Evolutionary conservation across 1,140 invertebrate genomes (phyloP).

Genomic region (Papilio helenus): DNA sequence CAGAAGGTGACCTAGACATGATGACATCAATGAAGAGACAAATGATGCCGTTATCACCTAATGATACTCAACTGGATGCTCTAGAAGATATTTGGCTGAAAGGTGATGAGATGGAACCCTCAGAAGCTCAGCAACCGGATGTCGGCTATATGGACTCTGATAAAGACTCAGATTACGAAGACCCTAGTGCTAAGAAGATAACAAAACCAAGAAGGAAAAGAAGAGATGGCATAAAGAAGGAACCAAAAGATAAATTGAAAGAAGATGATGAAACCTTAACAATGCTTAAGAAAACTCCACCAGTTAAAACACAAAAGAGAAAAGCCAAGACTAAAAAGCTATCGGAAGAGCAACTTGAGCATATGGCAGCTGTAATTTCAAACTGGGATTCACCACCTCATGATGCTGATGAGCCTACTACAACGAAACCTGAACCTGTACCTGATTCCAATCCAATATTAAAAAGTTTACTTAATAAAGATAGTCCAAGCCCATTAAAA

Average conservation of each 20-base stretch:
- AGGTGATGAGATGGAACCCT: conserved; percentile 89
- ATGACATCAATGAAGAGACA: conserved; percentile 82
- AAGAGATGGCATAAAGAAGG: conserved; percentile 63
- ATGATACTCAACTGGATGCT: conserved; percentile 89
- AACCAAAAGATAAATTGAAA: conserved; percentile 55
- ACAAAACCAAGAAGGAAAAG: conserved; percentile 60
- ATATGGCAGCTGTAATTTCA: conserved; percentile 67
- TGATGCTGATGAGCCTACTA: conserved; percentile 43
- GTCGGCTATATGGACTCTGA: conserved; percentile 78
- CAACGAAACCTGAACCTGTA: conserved; percentile 39
- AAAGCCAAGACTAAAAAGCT: conserved; percentile 70
- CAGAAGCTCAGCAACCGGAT: conserved; percentile 75
- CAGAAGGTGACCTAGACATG: conserved; percentile 81
- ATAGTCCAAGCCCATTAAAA: conserved; percentile 27
- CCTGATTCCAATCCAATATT: conserved; percentile 35
- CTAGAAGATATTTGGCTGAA: conserved; percentile 92
- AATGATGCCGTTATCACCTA: conserved; percentile 81
- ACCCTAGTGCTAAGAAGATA: conserved; percentile 58
- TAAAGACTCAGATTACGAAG: conserved; percentile 78
- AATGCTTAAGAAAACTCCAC: conserved; percentile 44
- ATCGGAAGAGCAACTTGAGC: conserved; percentile 62
- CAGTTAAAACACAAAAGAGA: conserved; percentile 44
- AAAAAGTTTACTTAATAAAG: not conserved
- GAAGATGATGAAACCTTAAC: conserved; percentile 30
- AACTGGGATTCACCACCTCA: conserved; percentile 72